phyloP scores from a whole-genome alignment of 1,140 invertebrate species.

The Pogonomyrmex californicus region DNA sequence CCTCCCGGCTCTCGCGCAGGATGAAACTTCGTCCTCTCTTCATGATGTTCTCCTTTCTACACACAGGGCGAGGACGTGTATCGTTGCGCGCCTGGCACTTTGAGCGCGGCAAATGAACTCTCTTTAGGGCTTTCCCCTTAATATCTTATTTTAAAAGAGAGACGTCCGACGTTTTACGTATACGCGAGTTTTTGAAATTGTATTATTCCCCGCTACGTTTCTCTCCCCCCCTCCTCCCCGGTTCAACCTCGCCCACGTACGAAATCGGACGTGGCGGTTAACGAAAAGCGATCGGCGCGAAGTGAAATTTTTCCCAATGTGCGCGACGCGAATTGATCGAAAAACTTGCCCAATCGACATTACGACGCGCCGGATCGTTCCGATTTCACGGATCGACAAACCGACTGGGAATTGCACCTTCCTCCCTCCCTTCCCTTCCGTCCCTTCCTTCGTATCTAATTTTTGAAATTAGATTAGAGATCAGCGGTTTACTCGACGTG shows the following conservation, averaged over 20 bases:
- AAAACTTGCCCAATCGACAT: slow-evolving; percentile 52
- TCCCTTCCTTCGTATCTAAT: background rate
- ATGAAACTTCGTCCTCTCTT: background rate
- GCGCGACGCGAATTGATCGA: slow-evolving; percentile 26
- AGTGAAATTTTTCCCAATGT: slow-evolving; percentile 11
- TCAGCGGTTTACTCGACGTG: background rate
- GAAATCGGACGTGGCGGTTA: slow-evolving; percentile 2
- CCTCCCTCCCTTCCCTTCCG: too few relatives aligned
- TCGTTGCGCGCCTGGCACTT: slow-evolving; percentile 7
- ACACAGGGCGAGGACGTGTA: background rate
- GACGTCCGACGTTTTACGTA: slow-evolving; percentile 3
- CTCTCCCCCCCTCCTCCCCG: background rate
- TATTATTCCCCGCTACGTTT: slow-evolving; percentile 21
- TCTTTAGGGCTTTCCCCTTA: background rate
- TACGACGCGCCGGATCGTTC: slow-evolving; percentile 33
- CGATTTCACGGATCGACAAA: background rate
- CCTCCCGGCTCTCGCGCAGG: background rate
- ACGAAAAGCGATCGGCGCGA: slow-evolving; percentile 33
- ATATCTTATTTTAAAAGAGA: slow-evolving; percentile 17
- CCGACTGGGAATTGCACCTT: background rate
- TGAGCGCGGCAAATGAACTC: background rate
- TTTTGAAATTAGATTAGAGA: slow-evolving; percentile 14
- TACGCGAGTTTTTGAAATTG: slow-evolving; percentile 12
- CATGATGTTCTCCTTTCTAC: background rate
- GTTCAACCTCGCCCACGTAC: background rate